These are phyloP conservation scores for Spea multiplicata DNA, from an alignment of 2,113 vertebrate species.

Conservation along the genomic window DNA sequence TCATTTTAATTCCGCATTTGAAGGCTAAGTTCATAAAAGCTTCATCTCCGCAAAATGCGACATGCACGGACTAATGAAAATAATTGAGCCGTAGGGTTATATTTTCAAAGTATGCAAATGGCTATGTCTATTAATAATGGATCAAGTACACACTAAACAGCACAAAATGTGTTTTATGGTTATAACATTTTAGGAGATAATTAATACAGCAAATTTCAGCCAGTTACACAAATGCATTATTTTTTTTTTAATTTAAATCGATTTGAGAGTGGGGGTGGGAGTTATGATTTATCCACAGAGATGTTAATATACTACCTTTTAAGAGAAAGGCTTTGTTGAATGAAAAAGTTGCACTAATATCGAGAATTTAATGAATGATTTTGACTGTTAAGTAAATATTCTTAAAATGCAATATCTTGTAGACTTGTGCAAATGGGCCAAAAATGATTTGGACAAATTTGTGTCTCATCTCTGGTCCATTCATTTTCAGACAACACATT, in stretches of 20 bases:
- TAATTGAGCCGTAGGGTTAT: slow-evolving; percentile 16
- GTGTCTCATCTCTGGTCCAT: no score
- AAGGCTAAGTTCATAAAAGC: not conserved
- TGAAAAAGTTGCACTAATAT: no score
- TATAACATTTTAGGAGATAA: not conserved
- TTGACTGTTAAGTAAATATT: not conserved
- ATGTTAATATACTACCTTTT: not conserved
- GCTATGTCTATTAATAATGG: slow-evolving; percentile 16
- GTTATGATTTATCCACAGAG: not conserved
- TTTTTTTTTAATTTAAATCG: not conserved
- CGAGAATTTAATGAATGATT: not conserved
- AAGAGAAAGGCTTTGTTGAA: no score
- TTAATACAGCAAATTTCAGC: not conserved
- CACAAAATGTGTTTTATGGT: not conserved
- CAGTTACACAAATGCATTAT: not conserved
- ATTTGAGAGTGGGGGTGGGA: no score
- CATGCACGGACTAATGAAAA: not conserved
- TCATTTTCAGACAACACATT: no score
- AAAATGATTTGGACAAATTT: no score
- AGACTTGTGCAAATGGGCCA: no score
- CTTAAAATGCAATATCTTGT: no score
- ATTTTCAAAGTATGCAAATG: slow-evolving; percentile 5
- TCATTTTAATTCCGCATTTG: slow-evolving; percentile 11
- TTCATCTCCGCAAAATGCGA: not conserved
- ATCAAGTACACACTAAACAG: not conserved